A percentile compares a stretch with the other conserved stretches of the same genome.
Conservation (phyloP, 2,797 vertebrate genomes). For the Acanthiza pusilla region DNA sequence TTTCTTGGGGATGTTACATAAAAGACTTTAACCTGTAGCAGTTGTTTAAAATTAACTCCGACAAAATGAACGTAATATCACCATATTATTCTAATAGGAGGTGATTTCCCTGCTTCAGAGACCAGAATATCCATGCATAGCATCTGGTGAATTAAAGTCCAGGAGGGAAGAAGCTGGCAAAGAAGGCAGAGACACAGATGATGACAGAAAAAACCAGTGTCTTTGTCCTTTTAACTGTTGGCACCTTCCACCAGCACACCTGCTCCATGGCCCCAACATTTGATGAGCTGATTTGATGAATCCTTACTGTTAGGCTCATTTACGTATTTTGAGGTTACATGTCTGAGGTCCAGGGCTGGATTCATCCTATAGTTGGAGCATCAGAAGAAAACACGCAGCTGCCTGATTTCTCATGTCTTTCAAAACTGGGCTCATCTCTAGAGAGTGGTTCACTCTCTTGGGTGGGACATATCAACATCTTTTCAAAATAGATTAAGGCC, state of each 20-base stretch:
- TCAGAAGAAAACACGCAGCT: not conserved
- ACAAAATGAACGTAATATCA: not conserved
- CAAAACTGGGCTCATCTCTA: not conserved
- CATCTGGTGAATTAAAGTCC: not conserved
- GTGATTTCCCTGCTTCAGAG: not conserved
- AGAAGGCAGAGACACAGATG: not conserved
- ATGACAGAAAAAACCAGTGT: not conserved
- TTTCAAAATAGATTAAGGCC: not conserved
- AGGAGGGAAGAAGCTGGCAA: not conserved
- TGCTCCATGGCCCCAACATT: not conserved
- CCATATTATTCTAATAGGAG: not conserved
- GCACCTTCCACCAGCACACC: not conserved
- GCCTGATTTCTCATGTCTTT: not conserved
- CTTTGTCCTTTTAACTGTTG: not conserved
- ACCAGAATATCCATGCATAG: not conserved
- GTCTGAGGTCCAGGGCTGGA: not conserved
- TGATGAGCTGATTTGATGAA: not conserved
- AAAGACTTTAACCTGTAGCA: not conserved
- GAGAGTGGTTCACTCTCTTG: not conserved
- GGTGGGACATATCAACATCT: not conserved
- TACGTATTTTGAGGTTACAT: not conserved
- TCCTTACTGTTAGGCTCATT: not conserved
- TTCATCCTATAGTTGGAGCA: not conserved
- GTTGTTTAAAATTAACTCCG: not conserved
- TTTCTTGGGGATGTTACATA: not conserved